Evolutionary conservation across 2,888 invertebrate genomes (phyloP), one percentile per base, ranked within the genome.

Genomic region (Ormyrus pomaceus): DNA sequence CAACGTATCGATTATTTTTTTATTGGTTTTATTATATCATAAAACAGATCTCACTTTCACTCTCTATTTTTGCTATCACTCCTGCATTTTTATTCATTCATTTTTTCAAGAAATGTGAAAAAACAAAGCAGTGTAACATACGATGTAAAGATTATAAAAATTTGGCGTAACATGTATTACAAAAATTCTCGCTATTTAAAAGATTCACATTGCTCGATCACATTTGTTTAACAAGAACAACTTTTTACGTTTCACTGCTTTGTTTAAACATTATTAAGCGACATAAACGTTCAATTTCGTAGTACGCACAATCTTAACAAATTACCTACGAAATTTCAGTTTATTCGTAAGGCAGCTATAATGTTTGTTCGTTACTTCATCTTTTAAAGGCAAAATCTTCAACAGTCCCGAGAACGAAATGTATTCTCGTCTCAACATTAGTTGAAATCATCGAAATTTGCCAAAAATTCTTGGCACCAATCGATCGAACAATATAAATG

Each of bases 61-160:
- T 72, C 68, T 76, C 61, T 80, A 77, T 72, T 70, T 79, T 58
- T n/a, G 71, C 80, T 80, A 75, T 77, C 82, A 76, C 72, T 78
- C 80, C 56, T 70, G 53, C 58, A 74, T 68, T 10, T 62, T 50
- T 72, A 73, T 77, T 78, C 66, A 70, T 65, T 80, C 80, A 68
- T 77, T 45, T 78, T 53, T 72, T 56, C 34, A 62, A 68, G 34
- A 79, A 82, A 45, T 72, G 53, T 79, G 74, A 48, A 75, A 48
- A 72, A 79, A 77, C 77, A 77, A 83, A 83, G 80, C 80, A 83
- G 82, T 79, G 65, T 53, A 80, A 83, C 77, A 72, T 79, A 79
- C 58, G 77, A 73, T 70, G 6, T 73, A 46, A 71, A 69, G 62
- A 70, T 46, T 34, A 69, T 48, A 53, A 61, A 73, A 75, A 51